Evolutionary conservation across 2,797 vertebrate genomes (phyloP).

Genomic region (Sebastes elongatus): DNA sequence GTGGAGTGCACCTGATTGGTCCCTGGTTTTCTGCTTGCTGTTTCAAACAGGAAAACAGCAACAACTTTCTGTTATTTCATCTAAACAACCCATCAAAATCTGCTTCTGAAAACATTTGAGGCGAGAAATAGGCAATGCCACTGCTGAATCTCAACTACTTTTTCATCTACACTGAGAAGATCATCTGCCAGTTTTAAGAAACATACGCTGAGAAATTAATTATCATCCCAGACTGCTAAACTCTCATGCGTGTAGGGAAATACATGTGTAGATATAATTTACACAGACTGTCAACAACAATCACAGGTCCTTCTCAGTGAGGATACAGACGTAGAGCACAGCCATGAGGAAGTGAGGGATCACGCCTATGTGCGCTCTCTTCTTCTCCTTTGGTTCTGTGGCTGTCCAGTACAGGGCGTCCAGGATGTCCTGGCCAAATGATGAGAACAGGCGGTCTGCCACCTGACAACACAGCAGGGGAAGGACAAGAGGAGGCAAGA

Average conservation of each 20-base stretch:
- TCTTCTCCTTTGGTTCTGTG: conserved; percentile 94
- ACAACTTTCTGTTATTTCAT: no score
- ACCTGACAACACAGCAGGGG: conserved; percentile 79
- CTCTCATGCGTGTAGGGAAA: not conserved
- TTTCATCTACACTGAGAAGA: not conserved
- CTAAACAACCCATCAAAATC: no score
- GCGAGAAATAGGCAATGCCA: no score
- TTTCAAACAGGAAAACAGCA: no score
- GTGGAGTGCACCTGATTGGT: no score
- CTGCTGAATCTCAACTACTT: no score
- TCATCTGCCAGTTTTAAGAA: not conserved
- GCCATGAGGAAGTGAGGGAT: conserved; percentile 97
- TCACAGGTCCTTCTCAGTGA: conserved; percentile 38
- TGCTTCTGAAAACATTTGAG: no score
- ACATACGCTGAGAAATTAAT: not conserved
- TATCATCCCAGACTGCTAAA: not conserved
- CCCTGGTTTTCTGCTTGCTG: no score
- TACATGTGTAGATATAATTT: not conserved
- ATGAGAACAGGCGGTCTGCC: conserved; percentile 95
- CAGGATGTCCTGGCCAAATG: conserved; percentile 96
- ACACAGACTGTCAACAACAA: not conserved
- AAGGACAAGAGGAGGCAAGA: no score
- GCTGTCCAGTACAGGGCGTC: conserved; percentile 98
- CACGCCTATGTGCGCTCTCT: conserved; percentile 93
- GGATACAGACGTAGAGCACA: conserved; percentile 99